phyloP scores from a whole-genome alignment of 2,888 invertebrate genomes.

The Euzetes globulus region DNA sequence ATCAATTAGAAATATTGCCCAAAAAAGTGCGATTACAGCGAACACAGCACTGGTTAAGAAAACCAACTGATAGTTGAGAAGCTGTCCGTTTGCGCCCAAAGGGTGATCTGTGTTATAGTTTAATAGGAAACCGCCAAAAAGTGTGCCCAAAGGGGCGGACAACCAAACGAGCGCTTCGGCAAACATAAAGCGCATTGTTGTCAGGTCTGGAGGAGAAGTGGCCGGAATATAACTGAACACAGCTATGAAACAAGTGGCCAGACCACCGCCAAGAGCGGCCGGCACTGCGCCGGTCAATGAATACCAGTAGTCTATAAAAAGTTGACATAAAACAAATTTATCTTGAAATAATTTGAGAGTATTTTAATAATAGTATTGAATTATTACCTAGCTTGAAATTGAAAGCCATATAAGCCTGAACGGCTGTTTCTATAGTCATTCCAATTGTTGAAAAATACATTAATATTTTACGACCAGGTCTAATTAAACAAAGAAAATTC shows the following conservation, averaged over 20 bases:
- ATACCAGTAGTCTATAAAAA: not conserved
- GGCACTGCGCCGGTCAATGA: not conserved
- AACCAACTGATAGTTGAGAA: not conserved
- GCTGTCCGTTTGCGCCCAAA: not conserved
- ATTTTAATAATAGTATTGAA: too few relatives aligned
- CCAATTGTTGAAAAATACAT: too few relatives aligned
- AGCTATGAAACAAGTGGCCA: not conserved
- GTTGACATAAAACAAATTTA: too few relatives aligned
- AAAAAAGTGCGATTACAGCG: not conserved
- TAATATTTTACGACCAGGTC: too few relatives aligned
- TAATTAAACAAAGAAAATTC: too few relatives aligned
- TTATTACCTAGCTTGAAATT: too few relatives aligned
- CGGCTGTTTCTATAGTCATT: too few relatives aligned
- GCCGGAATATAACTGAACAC: conserved; percentile 1
- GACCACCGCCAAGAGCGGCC: not conserved
- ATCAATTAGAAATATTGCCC: not conserved
- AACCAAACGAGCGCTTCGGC: not conserved
- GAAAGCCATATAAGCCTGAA: too few relatives aligned
- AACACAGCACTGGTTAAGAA: not conserved
- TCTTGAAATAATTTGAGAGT: too few relatives aligned
- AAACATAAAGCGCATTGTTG: not conserved
- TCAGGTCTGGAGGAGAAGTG: not conserved
- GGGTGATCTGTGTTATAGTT: not conserved
- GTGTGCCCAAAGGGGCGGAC: not conserved
- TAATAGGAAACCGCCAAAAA: not conserved